These are phyloP conservation scores for Drosophila subsilvestris DNA, from an alignment of 2,888 invertebrate species.

Conservation along the genomic window DNA sequence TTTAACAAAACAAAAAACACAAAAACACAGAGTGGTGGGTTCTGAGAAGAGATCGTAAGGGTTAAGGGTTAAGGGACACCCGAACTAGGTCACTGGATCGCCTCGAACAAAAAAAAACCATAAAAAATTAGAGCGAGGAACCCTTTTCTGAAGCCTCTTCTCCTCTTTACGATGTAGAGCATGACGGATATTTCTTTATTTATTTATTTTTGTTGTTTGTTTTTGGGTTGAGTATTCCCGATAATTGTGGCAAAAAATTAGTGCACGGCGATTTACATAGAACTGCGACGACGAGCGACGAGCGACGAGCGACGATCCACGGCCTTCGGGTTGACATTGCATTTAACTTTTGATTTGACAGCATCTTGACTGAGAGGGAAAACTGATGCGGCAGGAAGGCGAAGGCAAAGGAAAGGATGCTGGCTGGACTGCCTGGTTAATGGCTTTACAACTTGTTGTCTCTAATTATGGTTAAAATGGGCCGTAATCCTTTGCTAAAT, in stretches of 20 bases:
- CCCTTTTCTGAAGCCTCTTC: conserved; percentile 25
- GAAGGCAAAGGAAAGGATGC: conserved; percentile 25
- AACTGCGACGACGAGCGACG: conserved; percentile 42
- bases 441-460: conserved; percentile 83
- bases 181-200: conserved; percentile 2
- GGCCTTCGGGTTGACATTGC: conserved; percentile 59
- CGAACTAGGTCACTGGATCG: conserved; percentile 72
- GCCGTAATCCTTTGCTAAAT: conserved; percentile 78
- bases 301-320: background rate
- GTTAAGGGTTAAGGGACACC: conserved; percentile 54
- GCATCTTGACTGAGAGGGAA: conserved; percentile 59
- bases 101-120: conserved; percentile 57
- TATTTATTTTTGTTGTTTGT: conserved; percentile 22
- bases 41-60: conserved; percentile 25
- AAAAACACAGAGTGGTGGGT: conserved; percentile 19
- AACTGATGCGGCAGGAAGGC: conserved; percentile 13
- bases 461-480: conserved; percentile 81
- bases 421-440: conserved; percentile 46
- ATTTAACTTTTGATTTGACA: conserved; percentile 77
- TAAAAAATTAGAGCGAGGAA: conserved; percentile 71
- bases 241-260: conserved; percentile 74
- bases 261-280: conserved; percentile 67
- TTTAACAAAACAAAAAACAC: conserved; percentile 39
- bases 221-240: conserved; percentile 31
- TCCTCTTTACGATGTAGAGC: conserved; percentile 34